phyloP scores from a whole-genome alignment of 2,888 invertebrate species.

The Drosophila neutralis region DNA sequence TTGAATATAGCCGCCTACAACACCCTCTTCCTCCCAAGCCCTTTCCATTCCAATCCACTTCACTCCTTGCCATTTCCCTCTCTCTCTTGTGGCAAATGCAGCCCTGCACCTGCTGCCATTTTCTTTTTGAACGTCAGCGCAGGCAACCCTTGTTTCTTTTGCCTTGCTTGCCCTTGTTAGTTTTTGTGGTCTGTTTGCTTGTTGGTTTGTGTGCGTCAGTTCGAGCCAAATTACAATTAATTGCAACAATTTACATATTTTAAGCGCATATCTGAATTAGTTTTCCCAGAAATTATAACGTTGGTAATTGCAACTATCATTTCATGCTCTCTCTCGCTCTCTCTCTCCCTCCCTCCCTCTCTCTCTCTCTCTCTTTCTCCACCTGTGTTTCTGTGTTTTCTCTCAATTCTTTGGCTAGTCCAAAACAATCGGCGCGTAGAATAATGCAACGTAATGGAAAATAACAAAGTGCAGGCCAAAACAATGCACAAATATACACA shows the following conservation, averaged over 20 bases:
- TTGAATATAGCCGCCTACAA: conserved; percentile 37
- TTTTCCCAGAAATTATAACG: conserved; percentile 44
- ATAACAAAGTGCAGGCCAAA: conserved; percentile 64
- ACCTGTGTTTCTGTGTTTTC: conserved; percentile 9
- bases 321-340: conserved; percentile 3
- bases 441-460: conserved; percentile 63
- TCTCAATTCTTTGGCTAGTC: conserved; percentile 24
- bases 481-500: conserved; percentile 43
- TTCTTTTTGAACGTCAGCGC: conserved; percentile 60
- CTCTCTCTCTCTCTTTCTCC: background rate
- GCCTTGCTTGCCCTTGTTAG: conserved; percentile 24
- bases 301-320: conserved; percentile 33
- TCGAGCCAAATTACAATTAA: conserved; percentile 67
- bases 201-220: conserved; percentile 38
- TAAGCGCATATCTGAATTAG: conserved; percentile 32
- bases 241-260: conserved; percentile 72
- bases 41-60: background rate
- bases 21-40: background rate
- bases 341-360: background rate
- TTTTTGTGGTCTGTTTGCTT: conserved; percentile 43
- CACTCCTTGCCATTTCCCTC: background rate
- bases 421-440: conserved; percentile 43
- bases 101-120: conserved; percentile 77
- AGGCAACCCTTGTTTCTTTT: conserved; percentile 58
- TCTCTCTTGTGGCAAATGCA: conserved; percentile 42